A percentile compares a stretch with the other conserved stretches of the same genome.
Evolutionary conservation across 2,888 invertebrate species (phyloP).

Genomic region (Hirtodrosophila histrioides): DNA sequence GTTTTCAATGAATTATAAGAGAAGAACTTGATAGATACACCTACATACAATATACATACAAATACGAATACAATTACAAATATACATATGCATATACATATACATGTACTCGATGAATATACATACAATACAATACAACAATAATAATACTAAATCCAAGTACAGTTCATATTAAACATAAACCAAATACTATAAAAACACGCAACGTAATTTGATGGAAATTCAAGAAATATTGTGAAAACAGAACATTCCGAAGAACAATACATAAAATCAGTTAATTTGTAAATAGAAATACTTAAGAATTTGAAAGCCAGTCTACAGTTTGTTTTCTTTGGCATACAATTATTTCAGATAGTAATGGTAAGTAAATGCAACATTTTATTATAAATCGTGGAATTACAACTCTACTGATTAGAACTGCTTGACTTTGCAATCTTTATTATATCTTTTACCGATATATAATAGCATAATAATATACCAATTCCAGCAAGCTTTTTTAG

Average conservation of each 20-base stretch:
- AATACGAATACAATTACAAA: slow-evolving; percentile 22
- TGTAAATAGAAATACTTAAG: slow-evolving; percentile 63
- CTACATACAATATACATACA: slow-evolving; percentile 44
- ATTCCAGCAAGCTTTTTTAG: no score
- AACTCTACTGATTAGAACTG: no score
- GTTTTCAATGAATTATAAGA: slow-evolving; percentile 49
- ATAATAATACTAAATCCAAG: slow-evolving; percentile 21
- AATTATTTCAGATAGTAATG: background rate
- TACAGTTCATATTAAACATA: slow-evolving; percentile 35
- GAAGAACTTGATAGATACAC: slow-evolving; percentile 22
- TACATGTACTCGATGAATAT: slow-evolving; percentile 16
- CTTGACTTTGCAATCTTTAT: no score
- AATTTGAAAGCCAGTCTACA: slow-evolving; percentile 62
- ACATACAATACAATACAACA: slow-evolving; percentile 20
- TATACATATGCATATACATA: slow-evolving; percentile 27
- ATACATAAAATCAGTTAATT: slow-evolving; percentile 45
- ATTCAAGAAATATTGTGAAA: slow-evolving; percentile 25
- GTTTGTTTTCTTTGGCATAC: slow-evolving; percentile 15
- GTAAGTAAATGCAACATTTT: slow-evolving; percentile 25
- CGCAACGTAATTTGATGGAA: slow-evolving; percentile 15
- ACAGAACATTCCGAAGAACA: slow-evolving; percentile 24
- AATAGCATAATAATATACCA: no score
- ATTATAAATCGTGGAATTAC: no score
- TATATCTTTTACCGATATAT: no score
- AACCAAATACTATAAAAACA: slow-evolving; percentile 16